These are phyloP conservation scores for Miniopterus natalensis DNA, from an alignment of 2,113 vertebrate species.

Conservation along the genomic window DNA sequence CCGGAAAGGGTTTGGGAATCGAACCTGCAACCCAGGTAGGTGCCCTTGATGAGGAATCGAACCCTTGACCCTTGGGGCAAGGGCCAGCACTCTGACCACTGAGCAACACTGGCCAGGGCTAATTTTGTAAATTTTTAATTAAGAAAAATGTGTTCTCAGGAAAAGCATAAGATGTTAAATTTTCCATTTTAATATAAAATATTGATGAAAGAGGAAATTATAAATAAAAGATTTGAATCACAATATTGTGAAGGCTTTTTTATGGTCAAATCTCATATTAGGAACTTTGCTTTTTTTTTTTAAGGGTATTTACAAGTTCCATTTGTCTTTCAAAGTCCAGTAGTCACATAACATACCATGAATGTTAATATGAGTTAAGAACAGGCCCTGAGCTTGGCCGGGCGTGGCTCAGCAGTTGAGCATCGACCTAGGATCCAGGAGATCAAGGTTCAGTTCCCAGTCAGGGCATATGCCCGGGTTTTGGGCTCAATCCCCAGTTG, in stretches of 20 bases:
- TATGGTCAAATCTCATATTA: constrained; percentile 8
- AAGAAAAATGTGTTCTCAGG: neutral
- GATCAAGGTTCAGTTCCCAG: too few relatives aligned
- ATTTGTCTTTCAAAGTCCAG: constrained; percentile 59
- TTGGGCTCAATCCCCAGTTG: too few relatives aligned
- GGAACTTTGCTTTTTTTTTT: constrained; percentile 26
- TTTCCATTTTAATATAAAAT: constrained; percentile 58
- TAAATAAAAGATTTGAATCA: constrained; percentile 43
- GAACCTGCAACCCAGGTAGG: too few relatives aligned
- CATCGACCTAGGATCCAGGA: too few relatives aligned
- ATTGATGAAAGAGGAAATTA: constrained; percentile 32
- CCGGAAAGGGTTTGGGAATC: too few relatives aligned
- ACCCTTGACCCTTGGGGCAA: too few relatives aligned
- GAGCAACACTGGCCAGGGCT: too few relatives aligned
- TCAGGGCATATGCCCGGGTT: too few relatives aligned
- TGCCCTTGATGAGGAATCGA: too few relatives aligned
- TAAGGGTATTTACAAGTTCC: constrained; percentile 8
- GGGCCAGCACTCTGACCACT: too few relatives aligned
- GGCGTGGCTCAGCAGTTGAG: too few relatives aligned
- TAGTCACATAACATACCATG: constrained; percentile 60
- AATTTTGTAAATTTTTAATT: neutral
- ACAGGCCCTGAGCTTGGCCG: neutral
- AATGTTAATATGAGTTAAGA: constrained; percentile 62
- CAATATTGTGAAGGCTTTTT: constrained; percentile 4
- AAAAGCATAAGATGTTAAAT: constrained; percentile 2